Evolutionary conservation across 2,797 vertebrate genomes (phyloP).

Genomic region (Nyctalus aviator): DNA sequence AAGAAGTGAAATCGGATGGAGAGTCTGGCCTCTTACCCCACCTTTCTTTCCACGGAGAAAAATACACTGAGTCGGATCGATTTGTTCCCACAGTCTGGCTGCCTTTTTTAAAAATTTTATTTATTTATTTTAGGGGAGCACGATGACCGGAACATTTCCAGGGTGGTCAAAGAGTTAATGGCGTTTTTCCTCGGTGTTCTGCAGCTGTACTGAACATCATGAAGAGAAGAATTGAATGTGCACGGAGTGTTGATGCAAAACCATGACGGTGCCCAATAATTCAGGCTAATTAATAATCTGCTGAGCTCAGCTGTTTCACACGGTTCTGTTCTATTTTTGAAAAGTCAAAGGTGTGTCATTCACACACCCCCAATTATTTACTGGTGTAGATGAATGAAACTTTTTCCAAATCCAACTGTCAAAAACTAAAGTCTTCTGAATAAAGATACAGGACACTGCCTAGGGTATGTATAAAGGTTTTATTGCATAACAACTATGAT

Average conservation of each 20-base stretch:
- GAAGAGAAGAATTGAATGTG: background rate
- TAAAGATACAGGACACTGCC: background rate
- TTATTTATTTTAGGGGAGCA: background rate
- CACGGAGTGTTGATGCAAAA: background rate
- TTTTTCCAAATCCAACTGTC: constrained; percentile 35
- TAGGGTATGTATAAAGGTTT: background rate
- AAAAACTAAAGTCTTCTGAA: background rate
- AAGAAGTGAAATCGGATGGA: background rate
- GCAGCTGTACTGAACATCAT: background rate
- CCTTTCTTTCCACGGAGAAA: background rate
- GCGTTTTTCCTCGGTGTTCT: background rate
- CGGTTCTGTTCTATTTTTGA: constrained; percentile 15
- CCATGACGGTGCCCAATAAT: background rate
- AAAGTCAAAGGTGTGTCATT: constrained; percentile 33
- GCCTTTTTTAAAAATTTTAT: background rate
- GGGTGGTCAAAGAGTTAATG: constrained; percentile 1
- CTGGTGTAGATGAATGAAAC: background rate
- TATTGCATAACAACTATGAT: background rate
- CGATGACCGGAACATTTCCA: background rate
- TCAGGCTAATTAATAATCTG: background rate
- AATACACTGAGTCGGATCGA: constrained; percentile 14
- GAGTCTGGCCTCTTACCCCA: background rate
- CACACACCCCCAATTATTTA: background rate
- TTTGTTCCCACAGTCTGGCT: background rate
- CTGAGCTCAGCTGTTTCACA: background rate